A percentile compares a stretch with the other conserved stretches of the same genome.
phyloP scores from a whole-genome alignment of 2,888 invertebrate genomes.

The Oxyteleia sp. region DNA sequence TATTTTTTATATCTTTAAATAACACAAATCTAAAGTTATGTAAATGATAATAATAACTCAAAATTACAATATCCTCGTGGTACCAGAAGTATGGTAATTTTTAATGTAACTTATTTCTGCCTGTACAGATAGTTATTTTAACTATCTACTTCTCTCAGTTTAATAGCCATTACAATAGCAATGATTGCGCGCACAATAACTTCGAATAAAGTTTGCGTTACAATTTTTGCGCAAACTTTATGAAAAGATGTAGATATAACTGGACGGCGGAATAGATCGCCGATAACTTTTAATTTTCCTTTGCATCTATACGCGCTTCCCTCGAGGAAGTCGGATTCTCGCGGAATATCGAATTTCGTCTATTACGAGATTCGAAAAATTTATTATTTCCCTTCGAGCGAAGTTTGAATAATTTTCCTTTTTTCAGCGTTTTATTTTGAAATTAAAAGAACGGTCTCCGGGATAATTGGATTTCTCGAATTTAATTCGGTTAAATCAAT shows the following conservation, averaged over 20 bases:
- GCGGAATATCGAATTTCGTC: constrained; percentile 12
- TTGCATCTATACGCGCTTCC: constrained; percentile 12
- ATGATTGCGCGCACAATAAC: no score
- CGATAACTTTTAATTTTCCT: constrained; percentile 45
- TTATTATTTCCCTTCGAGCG: constrained; percentile 6
- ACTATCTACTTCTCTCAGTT: no score
- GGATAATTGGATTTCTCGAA: constrained; percentile 11
- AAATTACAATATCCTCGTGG: no score
- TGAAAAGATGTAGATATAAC: constrained; percentile 37
- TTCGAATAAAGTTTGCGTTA: no score
- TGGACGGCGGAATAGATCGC: background rate
- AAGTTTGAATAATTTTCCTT: constrained; percentile 3
- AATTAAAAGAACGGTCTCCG: background rate
- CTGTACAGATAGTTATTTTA: no score
- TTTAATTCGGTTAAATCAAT: constrained; percentile 16
- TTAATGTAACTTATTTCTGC: no score
- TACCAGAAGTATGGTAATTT: no score
- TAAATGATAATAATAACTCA: no score
- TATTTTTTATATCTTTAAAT: no score
- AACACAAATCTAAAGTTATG: no score
- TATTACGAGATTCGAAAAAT: constrained; percentile 9
- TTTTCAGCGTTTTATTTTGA: no score
- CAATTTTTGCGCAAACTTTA: background rate
- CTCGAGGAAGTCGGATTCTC: constrained; percentile 11
- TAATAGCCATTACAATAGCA: no score